These are phyloP conservation scores for Nyctalus aviator DNA, from an alignment of 2,797 vertebrate genomes.

Conservation along the genomic window DNA sequence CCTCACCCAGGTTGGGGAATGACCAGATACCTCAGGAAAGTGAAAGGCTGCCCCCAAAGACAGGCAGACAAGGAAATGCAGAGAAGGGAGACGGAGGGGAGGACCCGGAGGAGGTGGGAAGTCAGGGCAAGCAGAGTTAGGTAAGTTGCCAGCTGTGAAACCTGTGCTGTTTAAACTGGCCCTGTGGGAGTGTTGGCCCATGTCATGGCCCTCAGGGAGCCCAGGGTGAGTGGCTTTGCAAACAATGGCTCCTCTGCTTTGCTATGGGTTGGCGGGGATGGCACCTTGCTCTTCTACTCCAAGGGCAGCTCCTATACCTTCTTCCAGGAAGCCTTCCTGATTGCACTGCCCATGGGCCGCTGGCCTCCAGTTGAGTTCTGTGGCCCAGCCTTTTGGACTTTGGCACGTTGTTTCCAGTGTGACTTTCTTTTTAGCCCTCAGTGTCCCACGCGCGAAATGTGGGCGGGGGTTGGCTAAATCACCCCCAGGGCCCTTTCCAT, in stretches of 20 bases:
- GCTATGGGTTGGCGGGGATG: neutral
- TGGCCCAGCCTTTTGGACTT: neutral
- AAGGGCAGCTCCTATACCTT: neutral
- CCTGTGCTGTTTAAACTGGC: neutral
- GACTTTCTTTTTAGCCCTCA: neutral
- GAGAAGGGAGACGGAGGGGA: neutral
- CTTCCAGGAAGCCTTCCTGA: conserved; percentile 36
- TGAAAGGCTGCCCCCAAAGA: neutral
- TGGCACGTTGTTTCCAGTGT: neutral
- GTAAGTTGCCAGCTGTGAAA: neutral
- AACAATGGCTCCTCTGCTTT: neutral
- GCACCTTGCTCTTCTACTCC: neutral
- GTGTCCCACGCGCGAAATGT: neutral
- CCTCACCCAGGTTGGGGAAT: neutral
- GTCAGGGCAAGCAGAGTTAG: neutral
- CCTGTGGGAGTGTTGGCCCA: too few relatives aligned
- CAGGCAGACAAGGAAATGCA: neutral
- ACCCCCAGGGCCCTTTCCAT: neutral
- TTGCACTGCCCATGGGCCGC: neutral
- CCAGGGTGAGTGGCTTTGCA: neutral
- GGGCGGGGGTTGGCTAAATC: neutral
- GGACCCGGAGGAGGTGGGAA: neutral
- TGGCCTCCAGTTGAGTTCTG: neutral
- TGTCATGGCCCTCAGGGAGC: neutral
- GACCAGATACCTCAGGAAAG: neutral